Conservation (phyloP, 2,113 vertebrate genomes). For the Cyanoderma ruficeps region DNA sequence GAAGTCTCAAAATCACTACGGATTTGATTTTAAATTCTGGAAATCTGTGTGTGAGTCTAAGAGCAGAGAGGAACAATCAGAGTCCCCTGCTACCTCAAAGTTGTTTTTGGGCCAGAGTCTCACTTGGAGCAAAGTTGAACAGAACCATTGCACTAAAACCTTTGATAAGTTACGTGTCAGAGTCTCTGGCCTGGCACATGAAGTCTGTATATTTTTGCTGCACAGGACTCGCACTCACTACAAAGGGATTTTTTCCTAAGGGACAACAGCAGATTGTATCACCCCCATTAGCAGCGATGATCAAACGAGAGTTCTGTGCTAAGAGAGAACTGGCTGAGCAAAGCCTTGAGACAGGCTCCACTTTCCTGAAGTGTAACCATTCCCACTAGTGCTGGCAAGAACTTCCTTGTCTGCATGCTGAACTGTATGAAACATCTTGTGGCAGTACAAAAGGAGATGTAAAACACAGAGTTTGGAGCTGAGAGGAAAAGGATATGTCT, state of each 20-base stretch:
- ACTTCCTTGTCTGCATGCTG: background rate
- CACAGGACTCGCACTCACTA: background rate
- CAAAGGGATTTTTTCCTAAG: background rate
- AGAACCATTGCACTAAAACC: background rate
- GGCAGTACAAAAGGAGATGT: background rate
- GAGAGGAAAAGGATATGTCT: background rate
- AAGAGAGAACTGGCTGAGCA: background rate
- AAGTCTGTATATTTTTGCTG: background rate
- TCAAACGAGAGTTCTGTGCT: background rate
- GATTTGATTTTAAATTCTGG: background rate
- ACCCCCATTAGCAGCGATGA: rapidly evolving
- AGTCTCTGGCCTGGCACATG: background rate
- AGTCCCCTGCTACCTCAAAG: background rate
- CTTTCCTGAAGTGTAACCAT: background rate
- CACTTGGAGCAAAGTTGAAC: background rate
- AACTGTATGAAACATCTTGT: background rate
- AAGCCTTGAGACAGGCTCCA: background rate
- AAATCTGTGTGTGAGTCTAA: background rate
- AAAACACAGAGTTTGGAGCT: background rate
- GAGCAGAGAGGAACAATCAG: background rate
- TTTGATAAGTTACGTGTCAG: background rate
- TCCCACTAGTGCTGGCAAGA: background rate
- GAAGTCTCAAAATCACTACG: background rate
- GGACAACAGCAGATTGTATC: background rate
- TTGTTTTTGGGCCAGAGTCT: background rate